Percentiles rank a stretch among this genome's conserved stretches.
phyloP scores from a whole-genome alignment of 2,797 vertebrate genomes.

The Naso thynnoides region DNA sequence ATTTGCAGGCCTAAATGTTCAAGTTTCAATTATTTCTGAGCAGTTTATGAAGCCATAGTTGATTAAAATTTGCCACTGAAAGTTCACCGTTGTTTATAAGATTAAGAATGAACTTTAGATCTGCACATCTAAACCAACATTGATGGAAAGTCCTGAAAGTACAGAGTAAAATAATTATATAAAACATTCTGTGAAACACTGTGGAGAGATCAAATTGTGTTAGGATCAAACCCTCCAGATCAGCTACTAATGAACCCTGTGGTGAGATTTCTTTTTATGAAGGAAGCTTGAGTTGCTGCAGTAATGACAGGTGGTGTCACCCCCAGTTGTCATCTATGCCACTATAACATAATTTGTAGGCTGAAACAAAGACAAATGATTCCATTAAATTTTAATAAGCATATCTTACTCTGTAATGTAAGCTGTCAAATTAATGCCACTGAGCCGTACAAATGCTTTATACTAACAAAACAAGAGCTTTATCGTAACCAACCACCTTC shows the following conservation, averaged over 20 bases:
- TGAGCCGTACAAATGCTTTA: neutral
- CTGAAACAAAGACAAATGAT: neutral
- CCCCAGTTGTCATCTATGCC: neutral
- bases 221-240: neutral
- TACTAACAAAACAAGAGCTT: neutral
- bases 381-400: neutral
- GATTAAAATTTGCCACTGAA: neutral
- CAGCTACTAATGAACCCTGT: neutral
- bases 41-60: neutral
- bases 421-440: neutral
- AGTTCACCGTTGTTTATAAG: no score
- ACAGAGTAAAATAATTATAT: no score
- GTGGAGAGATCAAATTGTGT: no score
- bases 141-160: no score
- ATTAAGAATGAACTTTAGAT: no score
- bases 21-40: neutral
- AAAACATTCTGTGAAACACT: no score
- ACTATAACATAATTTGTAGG: neutral
- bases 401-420: no score
- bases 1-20: neutral
- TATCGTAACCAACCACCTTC: neutral
- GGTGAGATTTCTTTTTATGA: neutral
- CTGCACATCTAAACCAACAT: no score
- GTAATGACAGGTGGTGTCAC: conserved; percentile 7
- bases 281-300: neutral